Conservation (phyloP, 2,113 vertebrate genomes). For the Nycticryphes semicollaris region DNA sequence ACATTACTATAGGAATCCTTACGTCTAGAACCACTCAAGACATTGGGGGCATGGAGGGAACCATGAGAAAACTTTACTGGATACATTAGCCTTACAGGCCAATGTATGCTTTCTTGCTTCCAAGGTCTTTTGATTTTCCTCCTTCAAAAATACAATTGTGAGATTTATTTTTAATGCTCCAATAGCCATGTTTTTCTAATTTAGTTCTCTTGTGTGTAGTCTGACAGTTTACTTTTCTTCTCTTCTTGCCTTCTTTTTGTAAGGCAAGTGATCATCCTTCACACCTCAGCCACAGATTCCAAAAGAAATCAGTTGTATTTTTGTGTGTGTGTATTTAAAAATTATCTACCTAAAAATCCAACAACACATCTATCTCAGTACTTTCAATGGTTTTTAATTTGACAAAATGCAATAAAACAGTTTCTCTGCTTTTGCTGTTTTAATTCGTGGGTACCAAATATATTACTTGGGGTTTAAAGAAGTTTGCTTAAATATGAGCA, state of each 20-base stretch:
- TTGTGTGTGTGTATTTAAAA: neutral
- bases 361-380: accelerated
- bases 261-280: neutral
- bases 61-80: neutral
- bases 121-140: neutral
- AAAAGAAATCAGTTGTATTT: neutral
- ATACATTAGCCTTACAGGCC: neutral
- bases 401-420: accelerated
- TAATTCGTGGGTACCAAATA: neutral
- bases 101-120: neutral
- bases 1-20: neutral
- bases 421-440: neutral
- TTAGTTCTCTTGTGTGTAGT: neutral
- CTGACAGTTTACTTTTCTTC: neutral
- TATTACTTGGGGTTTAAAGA: neutral
- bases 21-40: neutral
- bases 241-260: neutral
- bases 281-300: neutral
- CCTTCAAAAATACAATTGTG: neutral
- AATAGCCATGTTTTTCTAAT: neutral
- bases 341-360: neutral
- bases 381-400: neutral
- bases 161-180: neutral
- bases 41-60: neutral
- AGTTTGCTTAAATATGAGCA: neutral